Conservation (phyloP, 2,113 vertebrate genomes). For the Hyperopisus bebe region DNA sequence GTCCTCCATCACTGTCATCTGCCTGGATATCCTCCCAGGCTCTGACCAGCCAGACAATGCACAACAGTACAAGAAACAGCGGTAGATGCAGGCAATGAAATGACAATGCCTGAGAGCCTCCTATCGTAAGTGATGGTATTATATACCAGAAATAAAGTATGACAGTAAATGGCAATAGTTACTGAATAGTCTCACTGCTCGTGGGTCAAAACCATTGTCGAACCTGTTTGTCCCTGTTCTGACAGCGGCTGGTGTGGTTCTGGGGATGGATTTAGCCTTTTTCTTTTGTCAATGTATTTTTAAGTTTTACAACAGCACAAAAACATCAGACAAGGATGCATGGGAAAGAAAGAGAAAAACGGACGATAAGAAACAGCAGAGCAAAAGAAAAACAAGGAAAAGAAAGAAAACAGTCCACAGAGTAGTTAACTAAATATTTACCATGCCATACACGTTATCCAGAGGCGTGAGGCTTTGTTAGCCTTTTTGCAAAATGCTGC, state of each 20-base stretch:
- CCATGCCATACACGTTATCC: too few relatives aligned
- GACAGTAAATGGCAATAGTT: not conserved
- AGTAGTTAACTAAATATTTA: too few relatives aligned
- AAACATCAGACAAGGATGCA: too few relatives aligned
- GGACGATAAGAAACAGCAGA: too few relatives aligned
- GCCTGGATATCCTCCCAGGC: not conserved
- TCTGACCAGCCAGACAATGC: not conserved
- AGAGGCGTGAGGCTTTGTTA: too few relatives aligned
- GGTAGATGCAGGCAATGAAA: not conserved
- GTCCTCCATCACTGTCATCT: not conserved
- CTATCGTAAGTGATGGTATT: not conserved
- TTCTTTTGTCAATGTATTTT: too few relatives aligned
- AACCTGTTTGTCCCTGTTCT: not conserved
- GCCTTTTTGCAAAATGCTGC: too few relatives aligned
- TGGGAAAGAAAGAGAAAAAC: too few relatives aligned
- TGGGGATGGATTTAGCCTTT: too few relatives aligned
- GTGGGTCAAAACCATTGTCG: not conserved
- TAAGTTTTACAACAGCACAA: too few relatives aligned
- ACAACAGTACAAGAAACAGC: not conserved
- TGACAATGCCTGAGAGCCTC: not conserved
- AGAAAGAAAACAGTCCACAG: too few relatives aligned
- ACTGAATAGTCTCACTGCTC: not conserved
- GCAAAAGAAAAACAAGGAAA: too few relatives aligned
- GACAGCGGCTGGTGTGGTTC: not conserved
- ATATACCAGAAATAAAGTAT: not conserved